phyloP scores from a whole-genome alignment of 2,888 invertebrate species.

The Platycheirus albimanus region DNA sequence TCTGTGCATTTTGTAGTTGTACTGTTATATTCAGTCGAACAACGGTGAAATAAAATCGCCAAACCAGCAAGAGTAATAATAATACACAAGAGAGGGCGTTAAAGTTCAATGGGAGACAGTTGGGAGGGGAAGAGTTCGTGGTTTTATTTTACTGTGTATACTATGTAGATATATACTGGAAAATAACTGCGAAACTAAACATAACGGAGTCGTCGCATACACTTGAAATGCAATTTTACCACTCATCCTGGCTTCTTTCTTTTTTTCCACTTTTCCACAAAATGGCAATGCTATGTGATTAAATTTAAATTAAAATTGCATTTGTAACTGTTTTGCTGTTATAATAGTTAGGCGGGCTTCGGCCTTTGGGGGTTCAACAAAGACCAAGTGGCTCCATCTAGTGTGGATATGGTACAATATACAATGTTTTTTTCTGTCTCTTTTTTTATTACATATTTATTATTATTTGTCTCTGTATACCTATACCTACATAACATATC shows the following conservation, averaged over 20 bases:
- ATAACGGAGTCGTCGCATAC: slow-evolving; percentile 45
- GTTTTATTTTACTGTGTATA: slow-evolving; percentile 3
- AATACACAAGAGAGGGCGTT: slow-evolving; percentile 49
- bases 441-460: no score
- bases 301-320: slow-evolving; percentile 74
- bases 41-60: slow-evolving; percentile 16
- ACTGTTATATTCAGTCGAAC: slow-evolving; percentile 54
- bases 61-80: slow-evolving; percentile 61
- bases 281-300: slow-evolving; percentile 61
- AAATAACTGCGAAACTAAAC: slow-evolving; percentile 65
- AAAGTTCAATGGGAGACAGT: slow-evolving; percentile 10
- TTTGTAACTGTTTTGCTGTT: slow-evolving; percentile 72
- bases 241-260: slow-evolving; percentile 40
- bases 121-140: slow-evolving; percentile 11
- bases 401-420: slow-evolving; percentile 34
- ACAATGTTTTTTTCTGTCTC: neutral
- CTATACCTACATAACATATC: slow-evolving; percentile 22
- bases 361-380: slow-evolving; percentile 9
- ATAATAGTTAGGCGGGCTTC: slow-evolving; percentile 51
- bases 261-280: slow-evolving; percentile 7
- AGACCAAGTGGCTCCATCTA: slow-evolving; percentile 64
- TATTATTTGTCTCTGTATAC: slow-evolving; percentile 24
- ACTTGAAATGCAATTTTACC: slow-evolving; percentile 69
- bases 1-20: slow-evolving; percentile 44
- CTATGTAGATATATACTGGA: slow-evolving; percentile 35